These are phyloP conservation scores for Menura novaehollandiae DNA, from an alignment of 2,113 vertebrate genomes.

Conservation along the genomic window DNA sequence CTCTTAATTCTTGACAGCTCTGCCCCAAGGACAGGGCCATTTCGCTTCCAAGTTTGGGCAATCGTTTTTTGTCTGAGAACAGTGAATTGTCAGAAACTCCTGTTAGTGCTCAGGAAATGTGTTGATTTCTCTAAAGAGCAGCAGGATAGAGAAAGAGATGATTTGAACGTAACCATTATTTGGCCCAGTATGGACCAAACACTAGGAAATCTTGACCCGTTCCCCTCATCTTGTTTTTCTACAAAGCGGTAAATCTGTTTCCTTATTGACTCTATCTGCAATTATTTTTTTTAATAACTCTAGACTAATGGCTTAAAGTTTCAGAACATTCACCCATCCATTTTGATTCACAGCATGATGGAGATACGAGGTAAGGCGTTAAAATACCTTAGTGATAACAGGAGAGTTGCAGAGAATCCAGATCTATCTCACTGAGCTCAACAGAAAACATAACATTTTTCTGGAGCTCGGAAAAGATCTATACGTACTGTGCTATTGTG, in stretches of 20 bases:
- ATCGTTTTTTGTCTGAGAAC: background rate
- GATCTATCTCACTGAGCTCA: background rate
- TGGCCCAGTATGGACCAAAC: background rate
- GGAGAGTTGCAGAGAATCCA: background rate
- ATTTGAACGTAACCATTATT: background rate
- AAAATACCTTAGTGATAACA: background rate
- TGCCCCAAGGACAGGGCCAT: background rate
- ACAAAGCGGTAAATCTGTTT: background rate
- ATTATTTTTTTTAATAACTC: background rate
- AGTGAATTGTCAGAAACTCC: background rate
- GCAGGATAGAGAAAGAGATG: background rate
- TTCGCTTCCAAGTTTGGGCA: background rate
- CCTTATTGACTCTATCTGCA: background rate
- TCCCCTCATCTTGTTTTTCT: background rate
- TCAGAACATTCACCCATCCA: background rate
- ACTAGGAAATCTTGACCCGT: background rate
- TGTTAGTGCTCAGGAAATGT: background rate
- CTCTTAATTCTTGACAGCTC: slow-evolving; percentile 26
- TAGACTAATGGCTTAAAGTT: background rate
- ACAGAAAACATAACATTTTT: background rate
- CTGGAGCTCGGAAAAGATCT: background rate
- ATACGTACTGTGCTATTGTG: background rate
- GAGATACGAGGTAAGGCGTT: background rate
- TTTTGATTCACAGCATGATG: background rate
- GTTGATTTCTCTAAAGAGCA: background rate